phyloP scores from a whole-genome alignment of 2,797 vertebrate species.

The Meda fulgida region DNA sequence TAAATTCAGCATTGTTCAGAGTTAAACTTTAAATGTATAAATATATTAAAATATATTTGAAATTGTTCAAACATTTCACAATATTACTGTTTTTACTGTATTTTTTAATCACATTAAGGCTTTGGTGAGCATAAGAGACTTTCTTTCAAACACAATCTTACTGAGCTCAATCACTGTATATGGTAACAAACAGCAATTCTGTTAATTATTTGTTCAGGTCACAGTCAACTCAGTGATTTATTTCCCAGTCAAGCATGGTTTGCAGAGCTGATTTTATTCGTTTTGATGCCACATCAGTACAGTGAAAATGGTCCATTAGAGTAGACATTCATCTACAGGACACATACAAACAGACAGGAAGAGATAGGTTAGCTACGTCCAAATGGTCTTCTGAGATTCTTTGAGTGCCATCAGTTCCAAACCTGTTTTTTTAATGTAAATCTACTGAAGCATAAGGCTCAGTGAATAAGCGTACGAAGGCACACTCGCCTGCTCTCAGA shows the following conservation, averaged over 20 bases:
- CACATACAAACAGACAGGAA: not conserved
- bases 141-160: not conserved
- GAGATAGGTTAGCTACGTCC: not conserved
- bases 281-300: not conserved
- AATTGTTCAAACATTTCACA: not conserved
- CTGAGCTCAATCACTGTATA: not conserved
- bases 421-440: slow-evolving; percentile 20
- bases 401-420: slow-evolving; percentile 7
- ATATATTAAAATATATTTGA: not conserved
- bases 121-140: not conserved
- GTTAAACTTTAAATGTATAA: not conserved
- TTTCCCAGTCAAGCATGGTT: not conserved
- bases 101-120: no score
- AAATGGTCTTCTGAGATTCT: slow-evolving; percentile 26
- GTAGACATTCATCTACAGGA: slow-evolving; percentile 1
- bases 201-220: slow-evolving; percentile 37
- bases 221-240: slow-evolving; percentile 8
- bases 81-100: not conserved
- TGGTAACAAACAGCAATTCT: slow-evolving; percentile 6
- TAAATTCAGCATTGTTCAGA: not conserved
- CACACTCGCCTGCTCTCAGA: not conserved
- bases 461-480: not conserved
- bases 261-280: not conserved
- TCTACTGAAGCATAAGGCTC: slow-evolving; percentile 36
- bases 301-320: not conserved